phyloP scores from a whole-genome alignment of 2,888 invertebrate genomes.

The Portevinia maculata region DNA sequence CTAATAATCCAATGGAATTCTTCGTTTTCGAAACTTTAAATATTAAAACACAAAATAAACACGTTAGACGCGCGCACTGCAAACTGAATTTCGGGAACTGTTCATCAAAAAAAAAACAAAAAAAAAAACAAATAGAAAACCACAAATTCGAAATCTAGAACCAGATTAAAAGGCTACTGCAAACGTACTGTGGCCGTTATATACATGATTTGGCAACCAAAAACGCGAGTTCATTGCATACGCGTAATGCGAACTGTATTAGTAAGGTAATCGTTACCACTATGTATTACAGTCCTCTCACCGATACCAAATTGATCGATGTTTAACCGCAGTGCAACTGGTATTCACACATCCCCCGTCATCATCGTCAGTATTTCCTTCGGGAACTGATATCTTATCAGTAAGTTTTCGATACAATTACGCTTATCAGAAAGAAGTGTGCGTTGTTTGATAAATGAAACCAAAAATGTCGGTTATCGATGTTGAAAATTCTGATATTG shows the following conservation, averaged over 20 bases:
- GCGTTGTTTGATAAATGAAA: slow-evolving; percentile 41
- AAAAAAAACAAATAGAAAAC: slow-evolving; percentile 7
- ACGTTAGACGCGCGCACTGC: slow-evolving; percentile 21
- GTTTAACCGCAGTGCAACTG: slow-evolving; percentile 30
- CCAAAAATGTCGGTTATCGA: slow-evolving; percentile 52
- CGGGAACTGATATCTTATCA: slow-evolving; percentile 55
- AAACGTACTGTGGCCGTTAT: slow-evolving; percentile 38
- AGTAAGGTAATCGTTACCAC: slow-evolving; percentile 31
- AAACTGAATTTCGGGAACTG: slow-evolving; percentile 1
- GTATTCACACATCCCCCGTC: slow-evolving; percentile 47
- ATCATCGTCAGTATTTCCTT: slow-evolving; percentile 15
- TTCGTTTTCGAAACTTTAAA: slow-evolving; percentile 40
- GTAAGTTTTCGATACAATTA: slow-evolving; percentile 48
- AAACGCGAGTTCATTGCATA: slow-evolving; percentile 20
- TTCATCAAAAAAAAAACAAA: background rate
- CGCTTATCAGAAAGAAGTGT: slow-evolving; percentile 52
- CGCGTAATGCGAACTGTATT: slow-evolving; percentile 26
- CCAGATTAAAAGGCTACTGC: slow-evolving; percentile 49
- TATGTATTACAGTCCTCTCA: slow-evolving; percentile 28
- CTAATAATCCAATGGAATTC: background rate
- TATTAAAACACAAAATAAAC: slow-evolving; percentile 3
- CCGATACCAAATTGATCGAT: slow-evolving; percentile 54
- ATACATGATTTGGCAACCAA: slow-evolving; percentile 50
- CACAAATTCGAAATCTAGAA: slow-evolving; percentile 32
- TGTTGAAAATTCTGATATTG: slow-evolving; percentile 31